A percentile compares a stretch with the other conserved stretches of the same genome.
These are phyloP conservation scores for Stercorarius parasiticus DNA, from an alignment of 2,113 vertebrate genomes.

Conservation along the genomic window DNA sequence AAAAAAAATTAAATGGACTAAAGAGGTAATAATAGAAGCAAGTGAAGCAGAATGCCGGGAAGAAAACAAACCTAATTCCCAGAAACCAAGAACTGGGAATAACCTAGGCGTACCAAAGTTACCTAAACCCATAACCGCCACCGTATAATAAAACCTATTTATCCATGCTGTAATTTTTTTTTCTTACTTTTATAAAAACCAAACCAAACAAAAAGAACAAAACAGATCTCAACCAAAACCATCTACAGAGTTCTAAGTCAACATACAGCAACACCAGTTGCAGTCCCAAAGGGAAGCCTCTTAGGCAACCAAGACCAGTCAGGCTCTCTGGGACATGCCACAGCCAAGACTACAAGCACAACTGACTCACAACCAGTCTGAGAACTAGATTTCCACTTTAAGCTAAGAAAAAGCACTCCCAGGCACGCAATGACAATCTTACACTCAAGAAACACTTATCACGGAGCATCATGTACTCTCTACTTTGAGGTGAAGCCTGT, in stretches of 20 bases:
- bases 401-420: not conserved
- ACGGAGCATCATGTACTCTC: fast-evolving
- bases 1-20: not conserved
- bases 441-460: not conserved
- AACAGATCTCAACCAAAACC: not conserved
- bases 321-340: not conserved
- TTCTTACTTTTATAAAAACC: not conserved
- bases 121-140: not conserved
- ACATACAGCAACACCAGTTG: not conserved
- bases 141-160: not conserved
- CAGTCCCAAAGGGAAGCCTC: not conserved
- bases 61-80: not conserved
- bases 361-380: not conserved
- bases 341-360: not conserved
- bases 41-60: not conserved
- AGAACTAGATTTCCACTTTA: not conserved
- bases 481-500: not conserved
- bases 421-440: not conserved
- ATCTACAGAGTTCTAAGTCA: not conserved
- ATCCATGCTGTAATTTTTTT: not conserved
- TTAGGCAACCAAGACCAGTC: not conserved
- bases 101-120: not conserved
- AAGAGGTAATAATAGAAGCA: not conserved
- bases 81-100: not conserved
- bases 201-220: not conserved